Evolutionary conservation across 2,888 invertebrate species (phyloP).

Genomic region (Trachelus iudaicus): DNA sequence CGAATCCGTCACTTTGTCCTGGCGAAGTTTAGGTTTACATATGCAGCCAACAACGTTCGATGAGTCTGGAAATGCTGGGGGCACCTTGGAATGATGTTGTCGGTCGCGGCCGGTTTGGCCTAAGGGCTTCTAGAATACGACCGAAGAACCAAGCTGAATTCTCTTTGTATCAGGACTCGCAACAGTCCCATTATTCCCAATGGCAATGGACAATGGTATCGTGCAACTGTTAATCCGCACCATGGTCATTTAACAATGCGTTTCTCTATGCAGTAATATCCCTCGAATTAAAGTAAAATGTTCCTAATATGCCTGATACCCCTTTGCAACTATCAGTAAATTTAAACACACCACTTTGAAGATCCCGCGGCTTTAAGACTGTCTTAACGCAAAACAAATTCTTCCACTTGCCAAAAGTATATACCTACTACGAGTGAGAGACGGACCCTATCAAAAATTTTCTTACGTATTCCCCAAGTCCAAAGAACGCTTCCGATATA

Average conservation of each 20-base stretch:
- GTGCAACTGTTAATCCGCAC: constrained; percentile 51
- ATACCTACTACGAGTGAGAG: not conserved
- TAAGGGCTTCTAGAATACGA: constrained; percentile 50
- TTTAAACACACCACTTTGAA: not conserved
- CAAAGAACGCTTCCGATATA: not conserved
- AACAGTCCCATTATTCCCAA: constrained; percentile 60
- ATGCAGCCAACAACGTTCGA: constrained; percentile 52
- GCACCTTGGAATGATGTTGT: constrained; percentile 61
- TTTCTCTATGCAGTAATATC: constrained; percentile 12
- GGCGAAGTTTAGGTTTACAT: constrained; percentile 54
- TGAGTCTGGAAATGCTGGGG: constrained; percentile 55
- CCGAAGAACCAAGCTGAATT: constrained; percentile 36
- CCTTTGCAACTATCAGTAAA: not conserved
- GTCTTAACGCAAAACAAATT: not conserved
- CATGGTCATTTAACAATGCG: constrained; percentile 43
- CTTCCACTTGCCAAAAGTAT: not conserved
- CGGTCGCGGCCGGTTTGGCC: constrained; percentile 62
- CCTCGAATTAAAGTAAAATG: not conserved
- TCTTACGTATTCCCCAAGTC: not conserved
- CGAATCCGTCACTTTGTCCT: constrained; percentile 49
- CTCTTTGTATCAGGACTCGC: constrained; percentile 18
- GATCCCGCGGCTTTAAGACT: not conserved
- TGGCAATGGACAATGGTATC: constrained; percentile 58
- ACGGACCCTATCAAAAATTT: not conserved
- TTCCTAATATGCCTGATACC: too few species aligned